A percentile compares a stretch with the other conserved stretches of the same genome.
phyloP scores from a whole-genome alignment of 2,888 invertebrate genomes.

The Nephrotoma appendiculata region DNA sequence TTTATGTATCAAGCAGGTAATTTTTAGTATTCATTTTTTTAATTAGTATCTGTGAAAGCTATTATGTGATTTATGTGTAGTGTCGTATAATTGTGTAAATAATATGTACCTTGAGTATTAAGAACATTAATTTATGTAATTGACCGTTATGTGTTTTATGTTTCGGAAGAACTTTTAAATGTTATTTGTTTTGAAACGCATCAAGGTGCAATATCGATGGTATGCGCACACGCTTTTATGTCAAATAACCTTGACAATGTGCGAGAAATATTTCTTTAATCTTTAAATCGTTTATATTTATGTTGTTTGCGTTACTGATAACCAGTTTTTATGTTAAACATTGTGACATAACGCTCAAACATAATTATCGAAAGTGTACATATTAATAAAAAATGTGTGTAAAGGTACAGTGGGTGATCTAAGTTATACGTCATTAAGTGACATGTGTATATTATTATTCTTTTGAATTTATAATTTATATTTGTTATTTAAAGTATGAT shows the following conservation, averaged over 20 bases:
- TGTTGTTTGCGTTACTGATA: not conserved
- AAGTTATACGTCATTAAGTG: not conserved
- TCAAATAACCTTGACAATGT: not conserved
- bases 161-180: not conserved
- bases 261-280: not conserved
- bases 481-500: not conserved
- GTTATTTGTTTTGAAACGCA: not conserved
- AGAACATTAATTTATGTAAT: not conserved
- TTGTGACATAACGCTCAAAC: not conserved
- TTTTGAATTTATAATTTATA: not conserved
- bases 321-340: not conserved
- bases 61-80: not conserved
- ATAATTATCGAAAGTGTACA: not conserved
- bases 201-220: not conserved
- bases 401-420: not conserved
- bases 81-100: not conserved
- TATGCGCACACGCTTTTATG: not conserved
- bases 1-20: constrained; percentile 32
- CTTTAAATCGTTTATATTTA: not conserved
- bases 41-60: not conserved
- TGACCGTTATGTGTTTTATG: not conserved
- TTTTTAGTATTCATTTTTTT: not conserved
- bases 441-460: not conserved
- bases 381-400: not conserved
- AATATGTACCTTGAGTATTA: not conserved